Evolutionary conservation across 2,888 invertebrate species (phyloP).

Genomic region (Hydraecia micacea): DNA sequence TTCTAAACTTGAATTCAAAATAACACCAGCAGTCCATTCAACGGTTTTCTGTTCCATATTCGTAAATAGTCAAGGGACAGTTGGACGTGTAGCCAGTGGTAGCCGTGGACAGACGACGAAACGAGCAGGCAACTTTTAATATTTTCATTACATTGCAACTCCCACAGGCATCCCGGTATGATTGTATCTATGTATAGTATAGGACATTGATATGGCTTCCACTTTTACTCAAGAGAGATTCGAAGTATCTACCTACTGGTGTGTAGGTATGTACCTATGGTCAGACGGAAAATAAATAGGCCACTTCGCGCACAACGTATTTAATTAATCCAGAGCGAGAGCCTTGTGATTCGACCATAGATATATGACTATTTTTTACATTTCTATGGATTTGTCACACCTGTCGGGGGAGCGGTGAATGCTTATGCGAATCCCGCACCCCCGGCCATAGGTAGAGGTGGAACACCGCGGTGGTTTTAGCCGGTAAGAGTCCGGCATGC

Average conservation of each 20-base stretch:
- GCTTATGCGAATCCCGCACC: too few species aligned
- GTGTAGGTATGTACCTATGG: background rate
- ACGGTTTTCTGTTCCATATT: constrained; percentile 58
- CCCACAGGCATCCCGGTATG: constrained; percentile 57
- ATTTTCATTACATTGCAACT: constrained; percentile 77
- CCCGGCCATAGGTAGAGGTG: too few species aligned
- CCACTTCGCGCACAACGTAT: background rate
- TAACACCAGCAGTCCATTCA: constrained; percentile 38
- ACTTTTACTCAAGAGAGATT: constrained; percentile 16
- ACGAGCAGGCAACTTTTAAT: constrained; percentile 72
- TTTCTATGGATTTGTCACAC: too few species aligned
- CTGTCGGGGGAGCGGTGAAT: too few species aligned
- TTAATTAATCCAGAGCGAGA: too few species aligned
- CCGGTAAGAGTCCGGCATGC: too few species aligned
- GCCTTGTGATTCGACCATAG: too few species aligned
- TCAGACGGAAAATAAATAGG: background rate
- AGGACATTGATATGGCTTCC: constrained; percentile 23
- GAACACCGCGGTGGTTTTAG: too few species aligned
- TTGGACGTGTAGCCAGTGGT: constrained; percentile 55
- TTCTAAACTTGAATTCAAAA: constrained; percentile 1
- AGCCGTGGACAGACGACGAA: constrained; percentile 60
- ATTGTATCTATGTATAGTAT: constrained; percentile 28
- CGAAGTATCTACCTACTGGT: too few species aligned
- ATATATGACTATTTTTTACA: too few species aligned
- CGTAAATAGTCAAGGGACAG: constrained; percentile 74